Conservation (phyloP, 2,113 vertebrate species). For the Hemicordylus capensis region DNA sequence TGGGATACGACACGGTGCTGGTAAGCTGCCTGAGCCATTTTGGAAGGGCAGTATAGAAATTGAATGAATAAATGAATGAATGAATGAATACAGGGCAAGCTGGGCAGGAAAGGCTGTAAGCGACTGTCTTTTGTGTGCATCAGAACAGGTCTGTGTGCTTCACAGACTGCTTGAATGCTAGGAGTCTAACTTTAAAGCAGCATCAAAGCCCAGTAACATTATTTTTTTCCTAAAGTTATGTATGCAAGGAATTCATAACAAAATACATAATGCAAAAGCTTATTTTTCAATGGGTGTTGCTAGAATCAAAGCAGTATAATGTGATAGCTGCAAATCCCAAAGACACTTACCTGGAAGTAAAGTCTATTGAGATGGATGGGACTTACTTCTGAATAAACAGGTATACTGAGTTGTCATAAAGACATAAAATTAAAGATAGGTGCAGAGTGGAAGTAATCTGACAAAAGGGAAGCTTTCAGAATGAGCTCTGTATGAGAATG, state of each 20-base stretch:
- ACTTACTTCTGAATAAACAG: not conserved
- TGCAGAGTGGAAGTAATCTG: not conserved
- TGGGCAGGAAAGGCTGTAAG: not conserved
- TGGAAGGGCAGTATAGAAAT: no score
- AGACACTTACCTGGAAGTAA: no score
- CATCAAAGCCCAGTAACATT: not conserved
- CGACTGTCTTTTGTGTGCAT: not conserved
- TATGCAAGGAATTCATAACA: not conserved
- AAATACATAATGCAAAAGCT: not conserved
- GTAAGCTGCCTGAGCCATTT: slow-evolving; percentile 52
- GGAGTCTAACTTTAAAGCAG: not conserved
- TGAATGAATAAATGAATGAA: no score
- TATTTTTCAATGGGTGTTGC: not conserved
- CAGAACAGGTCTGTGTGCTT: no score
- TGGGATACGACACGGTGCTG: slow-evolving; percentile 62
- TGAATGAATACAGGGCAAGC: not conserved
- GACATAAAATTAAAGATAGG: not conserved
- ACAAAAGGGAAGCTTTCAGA: not conserved
- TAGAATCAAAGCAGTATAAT: not conserved
- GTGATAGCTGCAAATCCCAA: not conserved
- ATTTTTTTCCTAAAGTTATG: not conserved
- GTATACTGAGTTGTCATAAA: not conserved
- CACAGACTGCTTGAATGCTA: not conserved
- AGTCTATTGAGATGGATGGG: not conserved
- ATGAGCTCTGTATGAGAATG: not conserved